A percentile compares a stretch with the other conserved stretches of the same genome.
Conservation (phyloP, 2,113 vertebrate genomes). For the Channa argus region DNA sequence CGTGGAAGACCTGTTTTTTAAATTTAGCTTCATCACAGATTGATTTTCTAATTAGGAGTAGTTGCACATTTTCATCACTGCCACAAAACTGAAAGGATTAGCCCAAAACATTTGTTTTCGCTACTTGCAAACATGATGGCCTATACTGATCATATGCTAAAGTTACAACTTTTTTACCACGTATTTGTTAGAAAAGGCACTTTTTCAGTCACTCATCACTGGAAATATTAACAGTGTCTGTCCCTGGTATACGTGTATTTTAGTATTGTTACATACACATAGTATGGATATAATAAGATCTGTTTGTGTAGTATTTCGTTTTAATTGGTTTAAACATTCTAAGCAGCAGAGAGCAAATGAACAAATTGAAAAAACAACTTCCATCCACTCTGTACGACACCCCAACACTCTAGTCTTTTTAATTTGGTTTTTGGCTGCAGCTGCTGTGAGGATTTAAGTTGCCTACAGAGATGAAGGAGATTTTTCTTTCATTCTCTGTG, state of each 20-base stretch:
- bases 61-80: too few relatives aligned
- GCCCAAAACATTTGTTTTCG: too few relatives aligned
- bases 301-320: neutral
- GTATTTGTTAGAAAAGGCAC: too few relatives aligned
- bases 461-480: constrained; percentile 68
- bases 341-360: constrained; percentile 34
- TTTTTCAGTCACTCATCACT: too few relatives aligned
- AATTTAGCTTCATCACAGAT: constrained; percentile 14
- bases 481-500: constrained; percentile 50
- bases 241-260: too few relatives aligned
- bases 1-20: neutral
- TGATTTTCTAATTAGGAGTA: neutral
- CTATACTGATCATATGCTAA: too few relatives aligned
- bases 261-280: too few relatives aligned
- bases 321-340: constrained; percentile 45
- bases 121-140: too few relatives aligned
- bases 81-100: too few relatives aligned
- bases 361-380: constrained; percentile 42
- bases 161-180: too few relatives aligned
- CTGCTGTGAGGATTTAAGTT: constrained; percentile 65
- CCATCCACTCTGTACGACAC: constrained; percentile 28
- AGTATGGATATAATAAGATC: too few relatives aligned
- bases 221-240: too few relatives aligned
- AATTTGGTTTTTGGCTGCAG: constrained; percentile 65
- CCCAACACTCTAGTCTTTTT: constrained; percentile 57